Percentiles rank a stretch among this genome's conserved stretches.
These are phyloP conservation scores for Lucilia sericata DNA, from an alignment of 1,140 invertebrate species.

Conservation along the genomic window DNA sequence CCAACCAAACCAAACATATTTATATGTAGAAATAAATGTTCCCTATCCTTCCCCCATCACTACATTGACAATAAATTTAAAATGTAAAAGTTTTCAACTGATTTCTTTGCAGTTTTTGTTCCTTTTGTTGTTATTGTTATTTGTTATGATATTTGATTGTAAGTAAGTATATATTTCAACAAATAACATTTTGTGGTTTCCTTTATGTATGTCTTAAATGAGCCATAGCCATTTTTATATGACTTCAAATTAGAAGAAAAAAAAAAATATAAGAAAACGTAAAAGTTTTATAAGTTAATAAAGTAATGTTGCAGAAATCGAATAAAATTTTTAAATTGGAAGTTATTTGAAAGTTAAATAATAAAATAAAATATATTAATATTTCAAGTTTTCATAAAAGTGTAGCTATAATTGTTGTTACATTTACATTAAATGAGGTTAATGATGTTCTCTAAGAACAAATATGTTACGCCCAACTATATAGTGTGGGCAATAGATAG, in stretches of 20 bases:
- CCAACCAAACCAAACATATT: neutral
- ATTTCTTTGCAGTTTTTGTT: neutral
- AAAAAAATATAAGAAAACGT: neutral
- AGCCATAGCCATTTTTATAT: constrained; percentile 19
- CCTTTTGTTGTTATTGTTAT: neutral
- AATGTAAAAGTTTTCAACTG: constrained; percentile 26
- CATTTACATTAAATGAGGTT: too few relatives aligned
- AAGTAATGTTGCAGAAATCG: constrained; percentile 3
- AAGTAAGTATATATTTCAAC: constrained; percentile 6
- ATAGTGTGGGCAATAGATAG: too few relatives aligned
- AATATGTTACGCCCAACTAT: too few relatives aligned
- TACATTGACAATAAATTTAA: neutral
- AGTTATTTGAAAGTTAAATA: neutral
- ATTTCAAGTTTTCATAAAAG: too few relatives aligned
- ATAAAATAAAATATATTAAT: too few relatives aligned
- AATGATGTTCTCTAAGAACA: too few relatives aligned
- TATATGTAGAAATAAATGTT: neutral
- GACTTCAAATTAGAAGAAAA: neutral
- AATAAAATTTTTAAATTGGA: constrained; percentile 21
- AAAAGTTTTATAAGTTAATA: constrained; percentile 25
- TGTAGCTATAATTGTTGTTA: too few relatives aligned
- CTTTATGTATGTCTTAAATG: constrained; percentile 22
- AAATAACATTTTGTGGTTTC: constrained; percentile 17
- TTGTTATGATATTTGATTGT: constrained; percentile 8
- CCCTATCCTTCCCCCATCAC: neutral